These are phyloP conservation scores for Picathartes gymnocephalus DNA, from an alignment of 2,113 vertebrate species.

Conservation along the genomic window DNA sequence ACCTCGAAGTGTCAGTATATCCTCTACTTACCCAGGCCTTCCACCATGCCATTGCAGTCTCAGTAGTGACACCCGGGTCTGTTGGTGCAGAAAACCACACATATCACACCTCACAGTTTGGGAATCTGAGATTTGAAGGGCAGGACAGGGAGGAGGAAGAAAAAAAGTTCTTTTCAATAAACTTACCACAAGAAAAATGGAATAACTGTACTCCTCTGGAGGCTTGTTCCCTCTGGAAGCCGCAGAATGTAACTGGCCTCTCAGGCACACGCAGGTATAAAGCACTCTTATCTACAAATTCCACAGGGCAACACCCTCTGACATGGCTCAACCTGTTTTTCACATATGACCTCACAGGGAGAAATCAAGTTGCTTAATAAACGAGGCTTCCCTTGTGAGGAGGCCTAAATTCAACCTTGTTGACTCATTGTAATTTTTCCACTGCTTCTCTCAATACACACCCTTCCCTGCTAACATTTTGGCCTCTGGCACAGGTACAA, in stretches of 20 bases:
- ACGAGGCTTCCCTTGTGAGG: not conserved
- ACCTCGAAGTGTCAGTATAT: not conserved
- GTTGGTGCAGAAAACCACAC: not conserved
- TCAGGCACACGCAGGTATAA: not conserved
- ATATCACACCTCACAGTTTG: not conserved
- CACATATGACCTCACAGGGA: not conserved
- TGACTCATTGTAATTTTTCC: constrained; percentile 37
- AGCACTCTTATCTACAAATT: not conserved
- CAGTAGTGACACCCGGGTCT: not conserved
- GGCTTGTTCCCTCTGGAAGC: not conserved
- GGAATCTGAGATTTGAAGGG: not conserved
- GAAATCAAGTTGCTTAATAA: constrained; percentile 14
- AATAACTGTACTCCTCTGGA: constrained; percentile 38
- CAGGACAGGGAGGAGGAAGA: not conserved
- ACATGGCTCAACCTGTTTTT: constrained; percentile 48
- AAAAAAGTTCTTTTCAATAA: not conserved
- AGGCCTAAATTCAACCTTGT: not conserved
- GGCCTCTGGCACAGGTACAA: not conserved
- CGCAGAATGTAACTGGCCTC: constrained; percentile 23
- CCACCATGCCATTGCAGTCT: constrained; percentile 52
- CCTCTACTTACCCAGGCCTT: constrained; percentile 56
- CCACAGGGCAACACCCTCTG: not conserved
- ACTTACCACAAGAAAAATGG: constrained; percentile 17
- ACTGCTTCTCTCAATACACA: not conserved
- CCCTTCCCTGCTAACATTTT: constrained; percentile 1